phyloP scores from a whole-genome alignment of 2,888 invertebrate genomes.

The Phymatocera aterrima region DNA sequence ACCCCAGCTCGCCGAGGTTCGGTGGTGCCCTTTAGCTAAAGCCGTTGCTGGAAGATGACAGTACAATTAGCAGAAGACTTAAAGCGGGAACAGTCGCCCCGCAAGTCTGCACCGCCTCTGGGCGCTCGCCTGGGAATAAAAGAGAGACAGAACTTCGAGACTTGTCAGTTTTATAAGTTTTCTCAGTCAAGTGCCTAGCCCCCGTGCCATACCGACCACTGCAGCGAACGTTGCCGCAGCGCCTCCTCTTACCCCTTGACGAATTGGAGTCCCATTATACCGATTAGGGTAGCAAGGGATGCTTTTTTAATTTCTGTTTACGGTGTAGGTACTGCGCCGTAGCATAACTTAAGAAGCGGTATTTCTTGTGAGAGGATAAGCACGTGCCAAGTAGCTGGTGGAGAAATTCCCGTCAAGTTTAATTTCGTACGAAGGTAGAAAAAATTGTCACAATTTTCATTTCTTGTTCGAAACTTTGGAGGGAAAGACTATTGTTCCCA shows the following conservation, averaged over 20 bases:
- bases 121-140: constrained; percentile 32
- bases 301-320: constrained; percentile 8
- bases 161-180: constrained; percentile 19
- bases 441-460: background rate
- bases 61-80: constrained; percentile 42
- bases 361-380: background rate
- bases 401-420: background rate
- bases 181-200: constrained; percentile 1
- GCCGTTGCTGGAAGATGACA: constrained; percentile 44
- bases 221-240: background rate
- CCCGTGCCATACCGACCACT: background rate
- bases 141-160: background rate
- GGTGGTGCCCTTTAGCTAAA: constrained; percentile 22
- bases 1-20: background rate
- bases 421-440: background rate
- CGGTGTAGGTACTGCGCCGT: background rate
- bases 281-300: constrained; percentile 18
- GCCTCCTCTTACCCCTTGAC: constrained; percentile 8
- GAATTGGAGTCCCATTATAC: constrained; percentile 38
- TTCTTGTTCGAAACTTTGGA: background rate
- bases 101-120: constrained; percentile 37
- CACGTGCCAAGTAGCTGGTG: background rate
- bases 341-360: background rate
- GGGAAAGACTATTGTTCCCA: background rate
- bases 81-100: constrained; percentile 34